phyloP scores from a whole-genome alignment of 2,888 invertebrate genomes.

The Dichetophora obliterata region DNA sequence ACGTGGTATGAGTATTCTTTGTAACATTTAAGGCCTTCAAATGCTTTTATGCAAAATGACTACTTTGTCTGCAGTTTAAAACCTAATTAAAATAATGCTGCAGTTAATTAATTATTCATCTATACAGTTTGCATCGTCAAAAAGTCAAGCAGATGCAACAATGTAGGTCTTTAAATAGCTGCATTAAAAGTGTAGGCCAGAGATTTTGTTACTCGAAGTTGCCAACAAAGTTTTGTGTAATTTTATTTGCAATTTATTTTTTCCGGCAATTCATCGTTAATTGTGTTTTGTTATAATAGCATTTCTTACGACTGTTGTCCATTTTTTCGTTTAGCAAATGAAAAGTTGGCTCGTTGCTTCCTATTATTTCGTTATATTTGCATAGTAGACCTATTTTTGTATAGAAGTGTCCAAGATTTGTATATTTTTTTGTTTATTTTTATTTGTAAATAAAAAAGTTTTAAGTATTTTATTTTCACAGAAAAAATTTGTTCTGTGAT shows the following conservation, averaged over 20 bases:
- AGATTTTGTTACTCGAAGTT: constrained; percentile 38
- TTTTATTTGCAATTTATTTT: constrained; percentile 48
- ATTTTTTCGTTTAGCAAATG: not conserved
- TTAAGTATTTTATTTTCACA: too few species aligned
- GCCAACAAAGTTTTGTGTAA: constrained; percentile 54
- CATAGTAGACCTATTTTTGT: not conserved
- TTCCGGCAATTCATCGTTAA: constrained; percentile 42
- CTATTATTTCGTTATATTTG: constrained; percentile 5
- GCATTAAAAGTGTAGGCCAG: constrained; percentile 22
- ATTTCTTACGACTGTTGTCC: constrained; percentile 17
- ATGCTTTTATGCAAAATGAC: constrained; percentile 48
- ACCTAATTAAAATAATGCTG: constrained; percentile 71
- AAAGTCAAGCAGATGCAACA: constrained; percentile 29
- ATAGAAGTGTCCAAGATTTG: too few species aligned
- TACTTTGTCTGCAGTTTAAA: constrained; percentile 63
- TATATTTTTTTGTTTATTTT: too few species aligned
- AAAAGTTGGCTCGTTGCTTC: not conserved
- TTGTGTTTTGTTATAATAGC: constrained; percentile 26
- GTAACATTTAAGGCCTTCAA: constrained; percentile 39
- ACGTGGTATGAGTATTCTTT: constrained; percentile 19
- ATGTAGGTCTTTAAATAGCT: not conserved
- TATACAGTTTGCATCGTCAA: constrained; percentile 43
- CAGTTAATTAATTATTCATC: constrained; percentile 71
- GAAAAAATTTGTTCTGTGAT: not conserved
- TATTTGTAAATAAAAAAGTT: too few species aligned